Conservation (phyloP, 2,888 invertebrate genomes). For the Girardia tigrina region DNA sequence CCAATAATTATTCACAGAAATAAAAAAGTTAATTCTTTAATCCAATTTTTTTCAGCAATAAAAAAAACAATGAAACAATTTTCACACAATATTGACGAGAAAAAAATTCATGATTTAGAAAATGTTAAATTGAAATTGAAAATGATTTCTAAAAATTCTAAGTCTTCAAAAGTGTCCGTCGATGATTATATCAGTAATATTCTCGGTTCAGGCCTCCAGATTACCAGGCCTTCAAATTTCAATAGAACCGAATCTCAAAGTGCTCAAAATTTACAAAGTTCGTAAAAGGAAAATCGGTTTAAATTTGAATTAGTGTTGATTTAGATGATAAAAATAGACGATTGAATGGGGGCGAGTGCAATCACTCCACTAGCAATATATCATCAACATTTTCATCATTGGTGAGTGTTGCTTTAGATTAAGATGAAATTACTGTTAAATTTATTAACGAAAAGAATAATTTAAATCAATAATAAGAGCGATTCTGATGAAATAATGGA, state of each 20-base stretch:
- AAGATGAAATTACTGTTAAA: too few relatives aligned
- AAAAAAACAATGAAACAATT: constrained; percentile 12
- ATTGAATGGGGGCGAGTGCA: neutral
- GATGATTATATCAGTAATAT: neutral
- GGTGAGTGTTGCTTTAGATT: neutral
- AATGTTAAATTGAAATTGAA: constrained; percentile 1
- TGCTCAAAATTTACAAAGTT: constrained; percentile 14
- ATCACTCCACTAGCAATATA: neutral
- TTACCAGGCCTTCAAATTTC: neutral
- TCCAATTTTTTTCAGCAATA: neutral
- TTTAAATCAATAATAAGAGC: too few relatives aligned
- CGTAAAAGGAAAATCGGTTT: neutral
- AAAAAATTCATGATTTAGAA: neutral
- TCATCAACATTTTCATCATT: neutral
- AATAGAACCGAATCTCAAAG: neutral
- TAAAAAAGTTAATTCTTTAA: too few relatives aligned
- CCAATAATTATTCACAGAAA: too few relatives aligned
- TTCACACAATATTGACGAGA: neutral
- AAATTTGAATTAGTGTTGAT: neutral
- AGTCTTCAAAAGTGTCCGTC: neutral
- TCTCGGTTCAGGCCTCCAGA: neutral
- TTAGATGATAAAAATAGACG: neutral
- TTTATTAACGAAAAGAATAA: too few relatives aligned
- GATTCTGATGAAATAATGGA: too few relatives aligned
- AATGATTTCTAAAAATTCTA: constrained; percentile 9